Percentiles rank a stretch among this genome's conserved stretches.
Evolutionary conservation across 1,140 invertebrate genomes (phyloP).

Genomic region (Drosophila miranda): DNA sequence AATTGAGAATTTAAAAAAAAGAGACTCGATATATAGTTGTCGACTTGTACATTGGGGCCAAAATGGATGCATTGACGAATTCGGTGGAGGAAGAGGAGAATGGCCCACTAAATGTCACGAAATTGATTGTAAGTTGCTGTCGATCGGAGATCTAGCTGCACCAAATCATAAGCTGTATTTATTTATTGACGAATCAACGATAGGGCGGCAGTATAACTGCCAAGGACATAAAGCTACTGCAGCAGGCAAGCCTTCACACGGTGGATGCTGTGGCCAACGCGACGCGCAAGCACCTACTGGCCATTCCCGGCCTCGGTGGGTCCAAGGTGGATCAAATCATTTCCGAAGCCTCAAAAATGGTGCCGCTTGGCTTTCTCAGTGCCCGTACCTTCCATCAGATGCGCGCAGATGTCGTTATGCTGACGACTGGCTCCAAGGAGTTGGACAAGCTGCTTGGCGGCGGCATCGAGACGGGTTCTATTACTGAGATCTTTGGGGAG

Average conservation of each 20-base stretch:
- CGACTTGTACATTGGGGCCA: too few relatives aligned
- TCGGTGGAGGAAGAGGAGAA: constrained; percentile 60
- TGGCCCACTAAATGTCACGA: constrained; percentile 61
- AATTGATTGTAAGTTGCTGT: constrained; percentile 52
- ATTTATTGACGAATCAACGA: background rate
- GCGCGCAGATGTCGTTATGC: constrained; percentile 93
- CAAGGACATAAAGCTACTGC: constrained; percentile 96
- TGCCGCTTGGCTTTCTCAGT: constrained; percentile 98
- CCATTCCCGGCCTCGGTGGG: constrained; percentile 98
- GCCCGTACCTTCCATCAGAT: constrained; percentile 98
- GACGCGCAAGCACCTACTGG: constrained; percentile 94
- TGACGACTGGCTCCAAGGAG: constrained; percentile 97
- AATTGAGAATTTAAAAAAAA: background rate
- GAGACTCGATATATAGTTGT: constrained; percentile 18
- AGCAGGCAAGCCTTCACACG: constrained; percentile 96
- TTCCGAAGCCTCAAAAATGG: constrained; percentile 94
- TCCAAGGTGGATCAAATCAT: constrained; percentile 98
- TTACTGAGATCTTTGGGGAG: constrained; percentile 99
- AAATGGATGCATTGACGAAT: constrained; percentile 42
- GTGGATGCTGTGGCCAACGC: constrained; percentile 97
- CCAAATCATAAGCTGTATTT: too few relatives aligned
- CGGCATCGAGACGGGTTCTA: constrained; percentile 99
- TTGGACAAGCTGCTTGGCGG: constrained; percentile 96
- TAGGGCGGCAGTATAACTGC: constrained; percentile 91
- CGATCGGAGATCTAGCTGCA: background rate